phyloP scores from a whole-genome alignment of 2,797 vertebrate genomes.

The Schizothorax lantsangensis region DNA sequence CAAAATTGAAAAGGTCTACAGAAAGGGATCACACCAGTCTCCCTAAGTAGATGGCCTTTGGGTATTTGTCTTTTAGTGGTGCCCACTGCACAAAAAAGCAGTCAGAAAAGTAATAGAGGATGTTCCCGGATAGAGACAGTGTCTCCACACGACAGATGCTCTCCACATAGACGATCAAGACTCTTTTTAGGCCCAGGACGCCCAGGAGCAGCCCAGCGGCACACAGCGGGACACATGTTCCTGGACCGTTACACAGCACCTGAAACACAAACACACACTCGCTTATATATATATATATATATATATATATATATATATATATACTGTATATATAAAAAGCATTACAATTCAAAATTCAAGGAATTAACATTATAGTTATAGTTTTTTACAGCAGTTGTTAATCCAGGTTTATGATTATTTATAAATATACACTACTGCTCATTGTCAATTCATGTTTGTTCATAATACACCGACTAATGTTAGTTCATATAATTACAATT shows the following conservation, averaged over 20 bases:
- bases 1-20: constrained; percentile 27
- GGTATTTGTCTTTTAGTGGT: constrained; percentile 87
- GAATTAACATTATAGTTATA: not conserved
- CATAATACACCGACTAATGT: not conserved
- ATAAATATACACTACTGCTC: not conserved
- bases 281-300: not conserved
- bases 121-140: constrained; percentile 89
- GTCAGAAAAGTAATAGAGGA: constrained; percentile 88
- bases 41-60: constrained; percentile 89
- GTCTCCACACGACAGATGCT: constrained; percentile 93
- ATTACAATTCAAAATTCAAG: not conserved
- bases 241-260: constrained; percentile 95
- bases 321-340: no score
- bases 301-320: no score
- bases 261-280: constrained; percentile 73
- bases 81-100: constrained; percentile 96
- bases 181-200: constrained; percentile 87
- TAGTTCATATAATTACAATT: not conserved
- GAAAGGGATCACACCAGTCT: constrained; percentile 81
- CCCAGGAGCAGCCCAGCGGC: constrained; percentile 87
- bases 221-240: constrained; percentile 92
- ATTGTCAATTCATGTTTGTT: not conserved
- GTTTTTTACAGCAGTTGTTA: not conserved
- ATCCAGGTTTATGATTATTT: not conserved
- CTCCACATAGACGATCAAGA: constrained; percentile 90